These are phyloP conservation scores for Merops nubicus DNA, from an alignment of 2,113 vertebrate species.

Conservation along the genomic window DNA sequence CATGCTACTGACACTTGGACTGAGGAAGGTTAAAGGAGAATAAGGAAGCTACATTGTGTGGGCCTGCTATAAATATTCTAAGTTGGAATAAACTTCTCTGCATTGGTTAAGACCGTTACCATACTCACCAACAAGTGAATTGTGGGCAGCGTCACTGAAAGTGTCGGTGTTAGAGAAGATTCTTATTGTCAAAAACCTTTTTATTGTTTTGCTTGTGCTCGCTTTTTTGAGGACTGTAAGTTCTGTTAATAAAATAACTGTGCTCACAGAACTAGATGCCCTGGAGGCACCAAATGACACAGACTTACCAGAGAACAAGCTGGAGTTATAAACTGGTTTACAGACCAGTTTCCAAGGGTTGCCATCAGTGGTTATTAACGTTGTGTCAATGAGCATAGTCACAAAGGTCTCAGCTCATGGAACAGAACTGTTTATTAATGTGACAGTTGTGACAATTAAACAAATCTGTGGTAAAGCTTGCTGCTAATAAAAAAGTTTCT, in stretches of 20 bases:
- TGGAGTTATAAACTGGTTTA: not conserved
- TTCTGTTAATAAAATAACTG: not conserved
- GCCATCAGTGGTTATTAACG: rapidly evolving
- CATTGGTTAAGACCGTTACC: not conserved
- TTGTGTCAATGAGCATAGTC: not conserved
- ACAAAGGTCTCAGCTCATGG: not conserved
- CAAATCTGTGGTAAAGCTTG: not conserved
- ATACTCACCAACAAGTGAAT: not conserved
- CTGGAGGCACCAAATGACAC: not conserved
- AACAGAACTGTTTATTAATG: not conserved
- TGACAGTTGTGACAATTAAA: not conserved
- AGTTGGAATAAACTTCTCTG: not conserved
- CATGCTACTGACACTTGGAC: not conserved
- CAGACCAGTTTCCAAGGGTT: not conserved
- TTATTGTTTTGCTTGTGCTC: not conserved
- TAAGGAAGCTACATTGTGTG: not conserved
- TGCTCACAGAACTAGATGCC: not conserved
- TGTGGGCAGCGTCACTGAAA: not conserved
- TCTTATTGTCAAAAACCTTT: not conserved
- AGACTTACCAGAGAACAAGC: not conserved
- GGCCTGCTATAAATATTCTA: not conserved
- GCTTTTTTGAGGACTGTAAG: not conserved
- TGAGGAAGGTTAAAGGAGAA: not conserved
- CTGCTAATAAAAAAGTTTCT: not conserved
- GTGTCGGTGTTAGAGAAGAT: not conserved